Conservation (phyloP, 1,140 invertebrate genomes). For the Maniola jurtina region DNA sequence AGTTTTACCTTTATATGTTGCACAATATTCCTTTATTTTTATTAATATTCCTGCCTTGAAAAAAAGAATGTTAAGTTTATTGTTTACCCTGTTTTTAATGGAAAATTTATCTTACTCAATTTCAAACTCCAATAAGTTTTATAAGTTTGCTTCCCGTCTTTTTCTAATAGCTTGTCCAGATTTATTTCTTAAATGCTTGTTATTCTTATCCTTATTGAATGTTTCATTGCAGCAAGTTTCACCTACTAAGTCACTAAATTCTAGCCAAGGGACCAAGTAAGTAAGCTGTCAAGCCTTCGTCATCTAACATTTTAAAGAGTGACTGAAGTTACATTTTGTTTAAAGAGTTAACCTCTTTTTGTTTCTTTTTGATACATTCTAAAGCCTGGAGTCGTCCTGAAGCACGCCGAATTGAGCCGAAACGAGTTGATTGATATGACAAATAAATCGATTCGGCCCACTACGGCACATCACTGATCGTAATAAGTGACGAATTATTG, state of each 20-base stretch:
- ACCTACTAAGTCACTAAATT: slow-evolving; percentile 76
- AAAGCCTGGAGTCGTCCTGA: too few species aligned
- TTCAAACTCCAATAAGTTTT: slow-evolving; percentile 4
- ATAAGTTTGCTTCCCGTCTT: slow-evolving; percentile 35
- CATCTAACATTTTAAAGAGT: slow-evolving; percentile 20
- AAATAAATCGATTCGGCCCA: too few species aligned
- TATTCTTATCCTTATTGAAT: slow-evolving; percentile 63
- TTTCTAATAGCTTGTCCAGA: slow-evolving; percentile 40
- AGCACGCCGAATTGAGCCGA: too few species aligned
- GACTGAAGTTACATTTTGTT: slow-evolving; percentile 12
- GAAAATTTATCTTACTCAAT: too few species aligned
- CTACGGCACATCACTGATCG: too few species aligned
- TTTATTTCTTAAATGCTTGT: slow-evolving; percentile 51
- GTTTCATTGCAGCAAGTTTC: slow-evolving; percentile 76
- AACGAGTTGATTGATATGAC: too few species aligned
- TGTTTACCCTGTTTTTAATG: not conserved
- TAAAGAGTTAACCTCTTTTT: not conserved
- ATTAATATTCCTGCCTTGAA: not conserved
- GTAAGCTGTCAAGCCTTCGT: slow-evolving; percentile 40
- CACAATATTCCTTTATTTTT: not conserved
- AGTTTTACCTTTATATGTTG: not conserved
- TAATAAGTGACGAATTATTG: too few species aligned
- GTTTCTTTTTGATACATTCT: too few species aligned
- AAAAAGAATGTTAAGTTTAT: not conserved
- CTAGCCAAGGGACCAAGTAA: slow-evolving; percentile 70